These are phyloP conservation scores for Glareola pratincola DNA, from an alignment of 2,113 vertebrate genomes.

Conservation along the genomic window DNA sequence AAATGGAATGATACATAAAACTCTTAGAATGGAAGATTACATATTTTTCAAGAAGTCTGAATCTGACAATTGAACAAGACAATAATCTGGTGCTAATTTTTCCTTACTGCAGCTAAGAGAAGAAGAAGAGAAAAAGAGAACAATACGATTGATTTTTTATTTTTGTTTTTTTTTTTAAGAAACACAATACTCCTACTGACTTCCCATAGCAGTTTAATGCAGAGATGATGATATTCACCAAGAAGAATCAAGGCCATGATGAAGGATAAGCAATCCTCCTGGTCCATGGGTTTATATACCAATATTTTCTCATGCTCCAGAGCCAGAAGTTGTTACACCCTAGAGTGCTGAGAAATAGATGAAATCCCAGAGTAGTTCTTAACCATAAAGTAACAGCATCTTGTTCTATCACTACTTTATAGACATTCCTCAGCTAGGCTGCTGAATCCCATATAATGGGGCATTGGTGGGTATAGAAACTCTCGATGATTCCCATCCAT, in stretches of 20 bases:
- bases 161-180: not conserved
- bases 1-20: not conserved
- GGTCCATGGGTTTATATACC: not conserved
- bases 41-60: not conserved
- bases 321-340: fast-evolving
- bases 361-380: not conserved
- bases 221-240: not conserved
- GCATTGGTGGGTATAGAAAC: not conserved
- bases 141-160: not conserved
- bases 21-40: not conserved
- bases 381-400: not conserved
- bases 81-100: not conserved
- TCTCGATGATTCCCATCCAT: fast-evolving
- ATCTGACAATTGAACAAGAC: not conserved
- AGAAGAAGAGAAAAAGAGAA: not conserved
- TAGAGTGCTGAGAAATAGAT: not conserved
- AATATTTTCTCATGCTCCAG: not conserved
- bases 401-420: not conserved
- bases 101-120: not conserved
- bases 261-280: not conserved
- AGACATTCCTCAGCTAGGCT: not conserved
- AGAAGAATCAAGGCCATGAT: not conserved
- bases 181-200: not conserved
- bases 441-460: fast-evolving
- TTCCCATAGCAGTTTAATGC: not conserved